Percentiles rank a stretch among this genome's conserved stretches.
Conservation (phyloP, 2,113 vertebrate genomes). For the Neolamprologus hecqui region DNA sequence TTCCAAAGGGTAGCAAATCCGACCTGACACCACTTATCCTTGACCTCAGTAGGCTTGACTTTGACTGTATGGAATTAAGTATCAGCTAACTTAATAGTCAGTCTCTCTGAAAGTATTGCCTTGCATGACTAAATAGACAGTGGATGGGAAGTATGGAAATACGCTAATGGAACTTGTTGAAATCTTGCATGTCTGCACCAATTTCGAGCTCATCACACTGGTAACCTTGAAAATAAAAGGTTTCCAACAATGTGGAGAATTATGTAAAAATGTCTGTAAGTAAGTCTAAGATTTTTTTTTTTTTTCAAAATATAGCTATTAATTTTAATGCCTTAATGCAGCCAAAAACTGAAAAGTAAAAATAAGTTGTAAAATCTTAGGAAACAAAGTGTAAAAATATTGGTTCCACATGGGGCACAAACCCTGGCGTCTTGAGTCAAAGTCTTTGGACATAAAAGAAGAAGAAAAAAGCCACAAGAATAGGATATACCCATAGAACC, state of each 20-base stretch:
- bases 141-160: not conserved
- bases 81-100: not conserved
- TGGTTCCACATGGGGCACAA: not conserved
- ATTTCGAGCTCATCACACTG: not conserved
- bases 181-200: not conserved
- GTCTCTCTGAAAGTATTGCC: not conserved
- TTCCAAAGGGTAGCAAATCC: not conserved
- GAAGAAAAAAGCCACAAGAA: not conserved
- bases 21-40: not conserved
- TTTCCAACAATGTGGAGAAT: not conserved
- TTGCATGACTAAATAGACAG: not conserved
- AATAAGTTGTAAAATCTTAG: not conserved
- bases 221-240: not conserved
- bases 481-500: not conserved
- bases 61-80: not conserved
- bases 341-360: not conserved
- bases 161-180: not conserved
- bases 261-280: not conserved
- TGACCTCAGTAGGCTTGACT: not conserved
- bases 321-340: fast-evolving
- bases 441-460: not conserved
- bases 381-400: not conserved
- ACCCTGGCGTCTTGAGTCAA: not conserved
- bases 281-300: not conserved
- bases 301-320: not conserved